Percentiles rank a stretch among this genome's conserved stretches.
phyloP scores from a whole-genome alignment of 2,888 invertebrate genomes.

The Rambutsinella grinnellia region DNA sequence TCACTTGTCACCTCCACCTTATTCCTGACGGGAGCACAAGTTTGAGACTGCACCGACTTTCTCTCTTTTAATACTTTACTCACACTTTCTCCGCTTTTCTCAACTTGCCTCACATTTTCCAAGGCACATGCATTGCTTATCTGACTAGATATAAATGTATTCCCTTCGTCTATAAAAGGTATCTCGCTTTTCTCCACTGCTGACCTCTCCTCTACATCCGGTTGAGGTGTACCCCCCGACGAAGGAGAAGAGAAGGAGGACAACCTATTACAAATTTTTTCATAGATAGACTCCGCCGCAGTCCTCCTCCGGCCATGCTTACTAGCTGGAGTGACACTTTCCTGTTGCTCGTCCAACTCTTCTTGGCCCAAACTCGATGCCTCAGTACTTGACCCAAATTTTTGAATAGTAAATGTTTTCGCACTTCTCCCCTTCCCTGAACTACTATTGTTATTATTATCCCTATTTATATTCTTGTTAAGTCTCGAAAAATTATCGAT shows the following conservation, averaged over 20 bases:
- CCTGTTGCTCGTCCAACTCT: neutral
- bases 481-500: conserved; percentile 66
- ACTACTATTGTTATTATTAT: conserved; percentile 62
- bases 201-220: too few species aligned
- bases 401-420: conserved; percentile 26
- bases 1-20: conserved; percentile 17
- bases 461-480: conserved; percentile 62
- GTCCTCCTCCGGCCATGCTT: neutral
- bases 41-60: too few species aligned
- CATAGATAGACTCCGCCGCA: conserved; percentile 46
- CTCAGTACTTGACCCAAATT: neutral
- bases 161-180: too few species aligned
- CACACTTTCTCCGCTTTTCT: too few species aligned
- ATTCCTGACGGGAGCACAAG: too few species aligned
- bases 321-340: neutral
- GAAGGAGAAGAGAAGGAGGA: conserved; percentile 27
- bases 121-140: too few species aligned
- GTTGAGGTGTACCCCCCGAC: too few species aligned
- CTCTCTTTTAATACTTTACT: too few species aligned
- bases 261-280: conserved; percentile 40
- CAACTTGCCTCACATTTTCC: too few species aligned
- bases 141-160: too few species aligned
- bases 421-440: conserved; percentile 9
- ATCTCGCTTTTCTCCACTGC: too few species aligned
- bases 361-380: neutral